These are phyloP conservation scores for Anthophora plumipes DNA, from an alignment of 2,888 invertebrate genomes.

Conservation along the genomic window DNA sequence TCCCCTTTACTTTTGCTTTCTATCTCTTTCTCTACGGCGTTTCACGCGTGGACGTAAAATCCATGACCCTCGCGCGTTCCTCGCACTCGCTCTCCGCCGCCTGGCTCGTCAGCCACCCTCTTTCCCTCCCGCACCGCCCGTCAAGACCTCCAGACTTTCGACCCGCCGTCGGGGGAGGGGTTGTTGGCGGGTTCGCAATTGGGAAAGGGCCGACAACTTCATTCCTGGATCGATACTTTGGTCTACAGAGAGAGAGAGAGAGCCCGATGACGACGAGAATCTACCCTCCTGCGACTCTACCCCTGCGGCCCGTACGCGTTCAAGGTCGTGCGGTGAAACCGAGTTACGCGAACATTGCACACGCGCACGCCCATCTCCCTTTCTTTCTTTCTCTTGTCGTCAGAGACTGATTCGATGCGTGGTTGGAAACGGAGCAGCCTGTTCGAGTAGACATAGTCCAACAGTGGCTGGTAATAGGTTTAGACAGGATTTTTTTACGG, in stretches of 20 bases:
- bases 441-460: no score
- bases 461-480: no score
- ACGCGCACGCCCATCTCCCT: neutral
- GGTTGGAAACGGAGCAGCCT: no score
- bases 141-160: slow-evolving; percentile 68
- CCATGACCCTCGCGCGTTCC: slow-evolving; percentile 47
- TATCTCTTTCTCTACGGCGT: neutral
- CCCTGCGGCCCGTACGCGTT: slow-evolving; percentile 54
- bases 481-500: no score
- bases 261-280: slow-evolving; percentile 21
- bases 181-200: slow-evolving; percentile 44
- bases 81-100: neutral
- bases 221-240: slow-evolving; percentile 63
- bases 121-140: neutral
- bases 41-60: slow-evolving; percentile 33
- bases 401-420: no score
- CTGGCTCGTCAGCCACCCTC: slow-evolving; percentile 26
- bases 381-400: neutral
- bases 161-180: slow-evolving; percentile 45
- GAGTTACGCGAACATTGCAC: slow-evolving; percentile 50
- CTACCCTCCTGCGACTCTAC: slow-evolving; percentile 49
- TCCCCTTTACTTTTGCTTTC: slow-evolving; percentile 36
- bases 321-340: slow-evolving; percentile 60
- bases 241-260: slow-evolving; percentile 26
- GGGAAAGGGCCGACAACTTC: slow-evolving; percentile 47